Percentiles rank a stretch among this genome's conserved stretches.
These are phyloP conservation scores for Chloroclysta siterata DNA, from an alignment of 2,888 invertebrate species.

Conservation along the genomic window DNA sequence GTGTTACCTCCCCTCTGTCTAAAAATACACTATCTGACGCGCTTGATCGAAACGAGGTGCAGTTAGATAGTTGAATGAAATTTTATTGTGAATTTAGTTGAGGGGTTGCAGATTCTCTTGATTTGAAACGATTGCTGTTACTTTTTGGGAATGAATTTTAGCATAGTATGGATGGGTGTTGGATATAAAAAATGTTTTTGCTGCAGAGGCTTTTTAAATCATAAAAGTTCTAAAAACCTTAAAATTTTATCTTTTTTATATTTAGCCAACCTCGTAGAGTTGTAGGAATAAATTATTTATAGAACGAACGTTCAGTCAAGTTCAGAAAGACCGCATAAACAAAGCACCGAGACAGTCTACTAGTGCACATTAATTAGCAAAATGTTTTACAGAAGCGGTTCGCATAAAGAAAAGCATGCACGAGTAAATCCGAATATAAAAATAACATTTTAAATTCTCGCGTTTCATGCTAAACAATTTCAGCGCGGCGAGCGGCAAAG, in stretches of 20 bases:
- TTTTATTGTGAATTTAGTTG: slow-evolving; percentile 42
- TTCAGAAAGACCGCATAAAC: neutral
- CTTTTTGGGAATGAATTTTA: slow-evolving; percentile 5
- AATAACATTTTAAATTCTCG: slow-evolving; percentile 28
- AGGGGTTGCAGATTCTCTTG: slow-evolving; percentile 31
- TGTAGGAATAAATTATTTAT: neutral
- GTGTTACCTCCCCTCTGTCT: slow-evolving; percentile 60
- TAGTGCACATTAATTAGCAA: slow-evolving; percentile 16
- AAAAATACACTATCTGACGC: slow-evolving; percentile 37
- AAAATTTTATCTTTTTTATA: no score
- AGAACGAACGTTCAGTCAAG: neutral
- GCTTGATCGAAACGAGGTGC: slow-evolving; percentile 36
- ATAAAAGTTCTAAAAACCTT: no score
- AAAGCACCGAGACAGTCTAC: slow-evolving; percentile 8
- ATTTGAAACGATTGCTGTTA: slow-evolving; percentile 34
- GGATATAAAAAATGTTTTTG: neutral
- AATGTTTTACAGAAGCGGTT: slow-evolving; percentile 31
- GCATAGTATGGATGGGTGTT: no score
- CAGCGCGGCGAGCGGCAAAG: slow-evolving; percentile 24
- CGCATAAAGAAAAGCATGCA: slow-evolving; percentile 17
- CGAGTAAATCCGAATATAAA: slow-evolving; percentile 19
- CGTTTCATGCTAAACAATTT: slow-evolving; percentile 48
- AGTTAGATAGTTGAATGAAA: slow-evolving; percentile 41
- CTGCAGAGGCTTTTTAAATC: no score
- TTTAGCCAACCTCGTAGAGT: no score